These are phyloP conservation scores for Spodoptera litura DNA, from an alignment of 1,140 invertebrate genomes.

Conservation along the genomic window DNA sequence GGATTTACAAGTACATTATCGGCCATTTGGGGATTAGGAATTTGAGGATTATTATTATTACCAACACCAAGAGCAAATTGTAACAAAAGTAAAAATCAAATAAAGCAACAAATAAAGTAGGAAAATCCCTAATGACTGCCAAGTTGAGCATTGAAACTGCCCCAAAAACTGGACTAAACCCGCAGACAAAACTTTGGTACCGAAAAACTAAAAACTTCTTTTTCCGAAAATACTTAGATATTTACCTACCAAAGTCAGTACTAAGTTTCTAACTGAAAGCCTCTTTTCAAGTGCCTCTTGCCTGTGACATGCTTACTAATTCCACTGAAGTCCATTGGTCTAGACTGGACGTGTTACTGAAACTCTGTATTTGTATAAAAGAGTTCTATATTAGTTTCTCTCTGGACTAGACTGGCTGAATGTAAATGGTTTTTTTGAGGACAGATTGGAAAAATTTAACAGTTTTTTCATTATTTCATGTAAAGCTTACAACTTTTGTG, in stretches of 20 bases:
- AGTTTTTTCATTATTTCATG: too few relatives aligned
- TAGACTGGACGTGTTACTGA: background rate
- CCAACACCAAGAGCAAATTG: background rate
- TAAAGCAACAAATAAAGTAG: conserved; percentile 1
- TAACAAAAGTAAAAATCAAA: background rate
- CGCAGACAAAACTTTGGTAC: conserved; percentile 8
- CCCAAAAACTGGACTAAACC: background rate
- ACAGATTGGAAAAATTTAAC: too few relatives aligned
- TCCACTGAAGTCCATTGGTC: background rate
- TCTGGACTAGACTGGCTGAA: background rate
- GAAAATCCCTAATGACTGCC: conserved; percentile 9
- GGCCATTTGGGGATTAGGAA: too few relatives aligned
- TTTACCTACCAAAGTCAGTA: conserved; percentile 16
- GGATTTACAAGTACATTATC: too few relatives aligned
- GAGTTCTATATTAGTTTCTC: background rate
- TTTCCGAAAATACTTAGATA: conserved; percentile 27
- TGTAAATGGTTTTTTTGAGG: too few relatives aligned
- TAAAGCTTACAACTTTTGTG: too few relatives aligned
- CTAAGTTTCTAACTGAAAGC: conserved; percentile 26
- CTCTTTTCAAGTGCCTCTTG: conserved; percentile 21
- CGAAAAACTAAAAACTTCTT: conserved; percentile 32
- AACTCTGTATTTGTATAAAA: too few relatives aligned
- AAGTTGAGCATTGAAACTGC: background rate
- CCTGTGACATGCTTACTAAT: conserved; percentile 39
- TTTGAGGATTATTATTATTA: background rate